phyloP scores from a whole-genome alignment of 2,888 invertebrate species.

The Autographa gamma region DNA sequence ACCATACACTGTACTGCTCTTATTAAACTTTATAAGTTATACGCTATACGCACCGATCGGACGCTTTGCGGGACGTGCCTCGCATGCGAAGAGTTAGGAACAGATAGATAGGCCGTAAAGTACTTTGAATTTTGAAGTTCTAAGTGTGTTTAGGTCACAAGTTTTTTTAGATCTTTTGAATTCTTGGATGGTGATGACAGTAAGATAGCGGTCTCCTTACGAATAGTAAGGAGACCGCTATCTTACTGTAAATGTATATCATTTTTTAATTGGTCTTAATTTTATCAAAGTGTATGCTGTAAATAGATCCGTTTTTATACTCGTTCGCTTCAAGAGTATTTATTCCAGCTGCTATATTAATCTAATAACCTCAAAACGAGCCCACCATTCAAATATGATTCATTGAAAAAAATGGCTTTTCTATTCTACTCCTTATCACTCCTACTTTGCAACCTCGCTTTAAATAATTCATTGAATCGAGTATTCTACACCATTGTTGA shows the following conservation, averaged over 20 bases:
- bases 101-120: conserved; percentile 15
- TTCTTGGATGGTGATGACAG: background rate
- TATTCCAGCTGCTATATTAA: too few species aligned
- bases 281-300: too few species aligned
- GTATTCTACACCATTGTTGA: conserved; percentile 41
- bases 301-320: too few species aligned
- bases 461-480: conserved; percentile 23
- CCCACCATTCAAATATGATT: too few species aligned
- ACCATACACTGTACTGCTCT: conserved; percentile 41
- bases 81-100: conserved; percentile 11
- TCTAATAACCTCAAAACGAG: too few species aligned
- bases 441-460: conserved; percentile 3
- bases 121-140: background rate
- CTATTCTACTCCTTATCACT: too few species aligned
- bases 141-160: background rate
- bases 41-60: conserved; percentile 51
- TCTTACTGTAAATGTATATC: too few species aligned
- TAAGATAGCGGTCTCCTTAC: too few species aligned
- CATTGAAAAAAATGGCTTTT: too few species aligned
- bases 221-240: too few species aligned
- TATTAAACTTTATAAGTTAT: conserved; percentile 56
- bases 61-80: conserved; percentile 46
- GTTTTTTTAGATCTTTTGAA: background rate
- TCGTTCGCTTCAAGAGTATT: too few species aligned
- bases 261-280: too few species aligned